Base-by-base conservation (phyloP, 2,888 invertebrate species). In the Torymus auratus region DNA sequence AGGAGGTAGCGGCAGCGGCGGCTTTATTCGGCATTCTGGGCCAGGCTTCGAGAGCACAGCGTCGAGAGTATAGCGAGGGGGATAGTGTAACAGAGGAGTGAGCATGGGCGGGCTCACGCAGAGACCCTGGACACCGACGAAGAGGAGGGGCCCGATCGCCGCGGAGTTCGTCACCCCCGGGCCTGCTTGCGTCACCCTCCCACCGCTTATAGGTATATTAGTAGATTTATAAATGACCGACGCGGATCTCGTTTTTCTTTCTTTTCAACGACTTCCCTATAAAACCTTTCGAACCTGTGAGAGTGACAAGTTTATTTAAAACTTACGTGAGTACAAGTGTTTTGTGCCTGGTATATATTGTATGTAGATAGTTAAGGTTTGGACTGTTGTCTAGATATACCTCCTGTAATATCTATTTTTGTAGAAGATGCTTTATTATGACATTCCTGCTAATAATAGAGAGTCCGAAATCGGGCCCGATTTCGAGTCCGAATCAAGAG, bases 121-220 rank as follows among this genome's bases (percentile, higher is more conserved):
- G 92, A 94, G 96, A 91, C 95, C 96, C 83, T 98, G 97, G 97
- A 96, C 96, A 78, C 97, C 97, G 60, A 97, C 97, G 58, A 96
- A 96, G 90, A 93, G 97, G 83, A 94, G 96, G 71, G 97, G 97
- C 56, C 96, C 96, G 20, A 97, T 98, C 82, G 96, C 96, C 65
- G 97, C 97, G 2, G 97, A 97, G 92, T 94, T 94, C 85, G 93
- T 93, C 76, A 96, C 96, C 87, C 97, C 97, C 20, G 97, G 97
- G 78, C 97, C 97, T 52, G 97, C 97, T 20, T 95, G 96, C 83
- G 96, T 97, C 5, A 93, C 95, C 77, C 91, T 97, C 84, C 96
- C 96, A 64, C 94, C 96, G 56, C 93, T 96, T 83, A 95, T 97
- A 88, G 97, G 97, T 96, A 92, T 67, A 50, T 50, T 14, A n/a